phyloP scores from a whole-genome alignment of 2,888 invertebrate genomes.

The Norana najaformis region DNA sequence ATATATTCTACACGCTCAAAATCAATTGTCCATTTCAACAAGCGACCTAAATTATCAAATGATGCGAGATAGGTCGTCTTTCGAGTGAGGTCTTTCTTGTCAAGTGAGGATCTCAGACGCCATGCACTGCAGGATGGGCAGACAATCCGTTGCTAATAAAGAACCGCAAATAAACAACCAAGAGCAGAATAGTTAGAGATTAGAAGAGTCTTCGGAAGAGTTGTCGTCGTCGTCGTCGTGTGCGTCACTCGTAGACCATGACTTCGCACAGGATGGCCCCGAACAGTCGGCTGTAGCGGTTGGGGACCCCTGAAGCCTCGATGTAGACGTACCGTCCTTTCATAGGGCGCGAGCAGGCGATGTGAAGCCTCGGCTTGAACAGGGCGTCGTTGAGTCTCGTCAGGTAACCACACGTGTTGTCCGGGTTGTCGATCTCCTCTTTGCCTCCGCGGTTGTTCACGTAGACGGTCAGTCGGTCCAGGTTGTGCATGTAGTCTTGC shows the following conservation, averaged over 20 bases:
- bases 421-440: constrained; percentile 40
- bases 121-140: neutral
- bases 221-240: neutral
- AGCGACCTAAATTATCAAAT: neutral
- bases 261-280: constrained; percentile 67
- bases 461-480: constrained; percentile 36
- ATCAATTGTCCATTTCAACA: neutral
- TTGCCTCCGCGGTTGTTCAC: constrained; percentile 45
- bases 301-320: constrained; percentile 64
- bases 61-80: neutral
- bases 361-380: constrained; percentile 63
- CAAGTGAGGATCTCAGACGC: too few relatives aligned
- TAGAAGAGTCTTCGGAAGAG: neutral
- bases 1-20: neutral
- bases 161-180: neutral
- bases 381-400: constrained; percentile 65
- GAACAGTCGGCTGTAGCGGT: constrained; percentile 64
- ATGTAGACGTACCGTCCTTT: constrained; percentile 65
- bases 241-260: constrained; percentile 60
- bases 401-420: constrained; percentile 62
- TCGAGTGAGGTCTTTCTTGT: neutral
- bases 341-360: constrained; percentile 62
- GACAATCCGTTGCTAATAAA: neutral
- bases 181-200: neutral
- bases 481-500: constrained; percentile 35